Evolutionary conservation across 2,797 vertebrate species (phyloP).

Genomic region (Onychomys torridus): DNA sequence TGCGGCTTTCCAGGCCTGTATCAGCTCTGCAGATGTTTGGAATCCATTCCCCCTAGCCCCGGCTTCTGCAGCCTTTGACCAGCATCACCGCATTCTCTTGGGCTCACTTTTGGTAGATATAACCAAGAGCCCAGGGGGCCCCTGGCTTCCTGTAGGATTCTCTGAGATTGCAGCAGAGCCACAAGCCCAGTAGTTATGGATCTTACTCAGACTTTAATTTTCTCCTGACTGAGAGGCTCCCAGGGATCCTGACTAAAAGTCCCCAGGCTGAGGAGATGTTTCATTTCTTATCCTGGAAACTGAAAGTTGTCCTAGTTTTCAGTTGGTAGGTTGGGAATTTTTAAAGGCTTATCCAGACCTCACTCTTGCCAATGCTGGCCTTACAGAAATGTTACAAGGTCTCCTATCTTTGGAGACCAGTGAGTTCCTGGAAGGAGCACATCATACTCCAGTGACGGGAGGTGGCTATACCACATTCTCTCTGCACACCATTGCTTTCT

Average conservation of each 20-base stretch:
- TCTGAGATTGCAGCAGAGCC: neutral
- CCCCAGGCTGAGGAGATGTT: neutral
- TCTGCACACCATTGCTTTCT: neutral
- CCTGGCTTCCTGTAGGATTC: neutral
- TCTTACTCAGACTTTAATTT: neutral
- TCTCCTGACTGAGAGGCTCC: neutral
- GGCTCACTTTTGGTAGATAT: neutral
- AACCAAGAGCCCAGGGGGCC: neutral
- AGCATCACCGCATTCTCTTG: neutral
- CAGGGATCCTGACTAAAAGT: neutral
- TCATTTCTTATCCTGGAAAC: conserved; percentile 27
- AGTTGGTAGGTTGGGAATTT: conserved; percentile 15
- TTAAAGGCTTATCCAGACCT: neutral
- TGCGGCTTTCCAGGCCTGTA: neutral
- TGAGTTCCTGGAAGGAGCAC: neutral
- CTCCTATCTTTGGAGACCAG: neutral
- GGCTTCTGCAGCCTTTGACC: neutral
- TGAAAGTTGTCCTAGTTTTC: conserved; percentile 48
- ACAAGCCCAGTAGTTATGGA: neutral
- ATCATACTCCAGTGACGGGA: neutral
- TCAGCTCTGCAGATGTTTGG: neutral
- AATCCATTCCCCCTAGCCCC: neutral
- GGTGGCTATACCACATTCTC: neutral
- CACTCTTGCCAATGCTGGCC: neutral
- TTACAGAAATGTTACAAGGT: neutral